phyloP scores from a whole-genome alignment of 1,140 invertebrate genomes.

The Drosophila micromelanica region DNA sequence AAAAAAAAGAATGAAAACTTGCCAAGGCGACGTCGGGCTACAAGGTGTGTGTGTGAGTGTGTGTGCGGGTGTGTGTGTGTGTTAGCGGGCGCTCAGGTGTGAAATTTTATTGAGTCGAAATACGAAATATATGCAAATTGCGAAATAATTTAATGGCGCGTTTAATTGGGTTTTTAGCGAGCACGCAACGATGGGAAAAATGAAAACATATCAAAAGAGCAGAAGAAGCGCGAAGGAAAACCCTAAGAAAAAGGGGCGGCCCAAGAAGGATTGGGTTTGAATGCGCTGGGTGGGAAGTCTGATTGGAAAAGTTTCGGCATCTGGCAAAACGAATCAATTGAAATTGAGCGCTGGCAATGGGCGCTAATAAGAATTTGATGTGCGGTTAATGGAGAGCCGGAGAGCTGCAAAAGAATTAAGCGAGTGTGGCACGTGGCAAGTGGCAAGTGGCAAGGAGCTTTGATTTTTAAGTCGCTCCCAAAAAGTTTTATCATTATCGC shows the following conservation, averaged over 20 bases:
- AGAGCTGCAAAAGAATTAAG: constrained; percentile 28
- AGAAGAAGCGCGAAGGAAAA: constrained; percentile 26
- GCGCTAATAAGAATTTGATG: constrained; percentile 81
- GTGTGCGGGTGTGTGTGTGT: constrained; percentile 33
- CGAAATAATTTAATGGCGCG: constrained; percentile 82
- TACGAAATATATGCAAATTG: constrained; percentile 83
- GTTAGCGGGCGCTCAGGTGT: constrained; percentile 66
- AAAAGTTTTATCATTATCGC: constrained; percentile 76
- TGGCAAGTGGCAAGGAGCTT: background rate
- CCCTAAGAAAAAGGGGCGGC: constrained; percentile 14
- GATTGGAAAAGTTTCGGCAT: constrained; percentile 75
- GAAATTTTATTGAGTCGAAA: constrained; percentile 82
- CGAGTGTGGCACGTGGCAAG: constrained; percentile 13
- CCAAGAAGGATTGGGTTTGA: constrained; percentile 76
- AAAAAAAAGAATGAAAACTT: constrained; percentile 26
- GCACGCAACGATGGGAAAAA: constrained; percentile 49
- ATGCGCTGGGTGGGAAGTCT: constrained; percentile 28
- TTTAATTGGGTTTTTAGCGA: constrained; percentile 82
- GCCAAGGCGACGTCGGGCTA: constrained; percentile 4
- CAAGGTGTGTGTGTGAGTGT: constrained; percentile 20
- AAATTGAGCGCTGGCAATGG: constrained; percentile 68
- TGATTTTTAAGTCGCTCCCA: constrained; percentile 45
- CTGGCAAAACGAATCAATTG: constrained; percentile 68
- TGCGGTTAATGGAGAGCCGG: constrained; percentile 62
- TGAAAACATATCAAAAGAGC: constrained; percentile 48